These are phyloP conservation scores for Sialis lutaria DNA, from an alignment of 2,888 invertebrate genomes.

Conservation along the genomic window DNA sequence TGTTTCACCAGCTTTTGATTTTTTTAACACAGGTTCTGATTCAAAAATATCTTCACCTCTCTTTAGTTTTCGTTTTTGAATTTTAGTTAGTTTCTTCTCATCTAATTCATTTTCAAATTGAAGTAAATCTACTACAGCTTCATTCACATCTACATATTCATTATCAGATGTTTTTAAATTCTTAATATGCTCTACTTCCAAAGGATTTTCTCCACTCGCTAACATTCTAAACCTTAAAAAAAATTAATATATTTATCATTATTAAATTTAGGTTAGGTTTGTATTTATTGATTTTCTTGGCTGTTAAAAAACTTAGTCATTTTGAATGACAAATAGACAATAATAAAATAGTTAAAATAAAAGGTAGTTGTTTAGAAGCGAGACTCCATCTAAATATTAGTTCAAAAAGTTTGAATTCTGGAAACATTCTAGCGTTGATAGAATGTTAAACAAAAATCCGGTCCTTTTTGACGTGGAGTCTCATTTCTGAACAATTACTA, in stretches of 20 bases:
- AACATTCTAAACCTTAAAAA: slow-evolving; percentile 37
- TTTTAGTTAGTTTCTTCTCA: slow-evolving; percentile 8
- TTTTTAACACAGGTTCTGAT: slow-evolving; percentile 10
- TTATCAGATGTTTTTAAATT: slow-evolving; percentile 16
- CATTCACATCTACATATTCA: slow-evolving; percentile 13
- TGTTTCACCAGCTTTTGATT: slow-evolving; percentile 2
- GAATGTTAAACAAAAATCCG: too few species aligned
- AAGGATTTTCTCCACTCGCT: slow-evolving; percentile 44
- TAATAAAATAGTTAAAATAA: too few species aligned
- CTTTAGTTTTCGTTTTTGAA: slow-evolving; percentile 9
- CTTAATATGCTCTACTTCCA: slow-evolving; percentile 37
- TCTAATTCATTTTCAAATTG: slow-evolving; percentile 21
- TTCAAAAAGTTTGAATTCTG: too few species aligned
- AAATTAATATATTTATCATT: neutral
- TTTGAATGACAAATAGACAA: too few species aligned
- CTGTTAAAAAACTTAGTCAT: too few species aligned
- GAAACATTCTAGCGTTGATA: too few species aligned
- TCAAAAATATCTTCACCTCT: slow-evolving; percentile 14
- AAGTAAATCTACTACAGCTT: slow-evolving; percentile 19
- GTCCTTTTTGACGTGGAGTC: too few species aligned
- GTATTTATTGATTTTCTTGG: too few species aligned
- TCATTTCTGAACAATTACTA: too few species aligned
- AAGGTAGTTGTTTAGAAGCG: too few species aligned
- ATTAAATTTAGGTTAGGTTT: too few species aligned
- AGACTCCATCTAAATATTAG: too few species aligned